Base-by-base conservation (phyloP, 2,113 vertebrate species). In the Chelonoidis abingdonii region DNA sequence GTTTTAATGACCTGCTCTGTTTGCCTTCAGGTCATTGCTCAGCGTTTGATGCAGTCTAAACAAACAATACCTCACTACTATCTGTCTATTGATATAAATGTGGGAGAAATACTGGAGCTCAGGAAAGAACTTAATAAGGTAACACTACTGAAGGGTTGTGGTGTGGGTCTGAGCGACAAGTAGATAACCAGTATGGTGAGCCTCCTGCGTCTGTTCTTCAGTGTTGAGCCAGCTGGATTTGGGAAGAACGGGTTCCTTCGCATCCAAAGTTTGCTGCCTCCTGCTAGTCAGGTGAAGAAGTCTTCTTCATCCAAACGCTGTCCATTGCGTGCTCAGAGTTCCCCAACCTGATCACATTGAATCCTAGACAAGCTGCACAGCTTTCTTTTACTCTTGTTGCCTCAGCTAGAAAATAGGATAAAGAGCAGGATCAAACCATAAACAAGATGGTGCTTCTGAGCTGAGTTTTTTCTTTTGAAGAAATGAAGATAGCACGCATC, bases 11-110 rank as follows among this genome's bases (percentile, higher is more conserved):
- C 44, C 22, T 2, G 83, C 47, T 97, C 88, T 87, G 19, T 35
- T 8, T 76, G 1, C 75, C 78, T 14, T 0, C 97, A 99, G 99
- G 99, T 99, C 86, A 99, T 99, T 59, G 99, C 99, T 89, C 99
- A 99, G 98, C 98, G 99, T 92, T 93, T 99, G 98, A 99, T 99
- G 98, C 99, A 99, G 89, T 99, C 99, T 76, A 99, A 99, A 83
- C 99, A 99, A 97, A 99, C 99, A 3, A 99, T 99, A 98, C 99
- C 99, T 96, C 99, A 99, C 98, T 99, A 99, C 95, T 99, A 99
- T 95, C 99, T 99, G 92, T 99, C 99, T 94, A 93, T 99, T 31
- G 99, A 99, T 94, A 96, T 99, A 57, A 99, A 99, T 98, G 99
- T 99, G 99, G 99, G 99, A 97, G 98, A 99, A 95, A 98, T 99